Conservation (phyloP, 2,888 invertebrate species). For the Icerya purchasi region DNA sequence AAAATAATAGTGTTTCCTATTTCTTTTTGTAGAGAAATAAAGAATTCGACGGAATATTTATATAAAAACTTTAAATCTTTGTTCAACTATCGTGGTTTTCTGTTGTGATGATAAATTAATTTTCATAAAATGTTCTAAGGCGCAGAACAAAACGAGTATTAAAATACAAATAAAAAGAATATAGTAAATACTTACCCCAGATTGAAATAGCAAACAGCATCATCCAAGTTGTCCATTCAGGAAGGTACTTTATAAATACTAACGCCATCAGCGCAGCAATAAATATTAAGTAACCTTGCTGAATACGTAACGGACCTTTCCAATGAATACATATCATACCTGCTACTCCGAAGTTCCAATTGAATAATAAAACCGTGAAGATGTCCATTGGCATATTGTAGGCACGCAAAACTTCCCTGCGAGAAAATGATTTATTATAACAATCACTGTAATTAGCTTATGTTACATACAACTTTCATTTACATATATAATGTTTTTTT, state of each 20-base stretch:
- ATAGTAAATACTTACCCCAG: slow-evolving; percentile 53
- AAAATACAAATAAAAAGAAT: too few relatives aligned
- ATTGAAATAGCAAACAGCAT: slow-evolving; percentile 89
- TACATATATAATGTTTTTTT: too few relatives aligned
- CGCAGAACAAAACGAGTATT: too few relatives aligned
- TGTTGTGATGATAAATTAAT: too few relatives aligned
- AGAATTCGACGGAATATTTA: too few relatives aligned
- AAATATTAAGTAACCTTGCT: slow-evolving; percentile 90
- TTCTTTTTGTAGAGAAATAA: too few relatives aligned
- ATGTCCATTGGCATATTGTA: slow-evolving; percentile 94
- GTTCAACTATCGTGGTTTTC: too few relatives aligned
- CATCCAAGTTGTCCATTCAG: slow-evolving; percentile 98
- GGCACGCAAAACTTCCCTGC: slow-evolving; percentile 68
- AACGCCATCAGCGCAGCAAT: slow-evolving; percentile 95
- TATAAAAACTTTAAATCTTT: too few relatives aligned
- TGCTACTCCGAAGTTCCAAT: slow-evolving; percentile 95
- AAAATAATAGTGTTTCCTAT: too few relatives aligned
- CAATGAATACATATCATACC: slow-evolving; percentile 99
- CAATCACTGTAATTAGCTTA: too few relatives aligned
- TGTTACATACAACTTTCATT: too few relatives aligned
- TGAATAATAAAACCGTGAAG: slow-evolving; percentile 58
- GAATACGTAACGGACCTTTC: slow-evolving; percentile 85
- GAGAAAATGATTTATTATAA: slow-evolving; percentile 15
- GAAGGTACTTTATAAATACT: slow-evolving; percentile 94
- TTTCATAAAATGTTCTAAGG: too few relatives aligned